Evolutionary conservation across 2,113 vertebrate genomes (phyloP), one percentile per base, ranked within the genome.

Genomic region (Chaetodon auriga): DNA sequence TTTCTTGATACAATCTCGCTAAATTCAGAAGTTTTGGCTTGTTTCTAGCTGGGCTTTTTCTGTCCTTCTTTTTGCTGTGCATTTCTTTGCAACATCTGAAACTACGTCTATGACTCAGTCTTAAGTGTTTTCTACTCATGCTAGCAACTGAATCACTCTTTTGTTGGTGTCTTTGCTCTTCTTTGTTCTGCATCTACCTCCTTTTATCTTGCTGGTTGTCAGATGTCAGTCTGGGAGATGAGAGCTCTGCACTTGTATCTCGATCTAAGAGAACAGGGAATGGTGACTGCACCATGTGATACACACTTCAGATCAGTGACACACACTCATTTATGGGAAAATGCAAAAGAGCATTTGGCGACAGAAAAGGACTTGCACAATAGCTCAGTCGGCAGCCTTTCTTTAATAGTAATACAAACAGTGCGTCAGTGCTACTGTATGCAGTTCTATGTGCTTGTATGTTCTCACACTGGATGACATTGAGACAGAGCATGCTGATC

Each of bases 401-500:
- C 1, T 71, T 72, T n/a, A 60, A 41, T 66, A 49, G 13, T 23
- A 73, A 75, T 21, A 18, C 61, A 72, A 81, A 78, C 38, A 58
- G 38, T 49, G 63, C 13, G 0, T 57, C 41, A 18, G 19, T 53
- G 54, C 60, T 68, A 19, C 38, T 30, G 66, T 30, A 41, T 35
- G 63, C 55, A 66, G 36, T 41, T 64, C 11, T 35, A 54, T 76
- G 54, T 51, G 60, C 36, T 45, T 73, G n/a, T 61, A 64, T 80
- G 68, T 41, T 68, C 38, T 78, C 35, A 46, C 55, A 64, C 30
- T 60, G 70, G 68, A 49, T 83, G 84, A 90, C 78, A 82, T 35
- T 64, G 88, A 78, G 41, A 73, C 7, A 3, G 35, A 71, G 8
- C 78, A 77, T 51, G 83, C 89, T 90, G 90, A 84, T 90, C 84